Conservation (phyloP, 2,113 vertebrate species). For the Oncorhynchus kisutch region DNA sequence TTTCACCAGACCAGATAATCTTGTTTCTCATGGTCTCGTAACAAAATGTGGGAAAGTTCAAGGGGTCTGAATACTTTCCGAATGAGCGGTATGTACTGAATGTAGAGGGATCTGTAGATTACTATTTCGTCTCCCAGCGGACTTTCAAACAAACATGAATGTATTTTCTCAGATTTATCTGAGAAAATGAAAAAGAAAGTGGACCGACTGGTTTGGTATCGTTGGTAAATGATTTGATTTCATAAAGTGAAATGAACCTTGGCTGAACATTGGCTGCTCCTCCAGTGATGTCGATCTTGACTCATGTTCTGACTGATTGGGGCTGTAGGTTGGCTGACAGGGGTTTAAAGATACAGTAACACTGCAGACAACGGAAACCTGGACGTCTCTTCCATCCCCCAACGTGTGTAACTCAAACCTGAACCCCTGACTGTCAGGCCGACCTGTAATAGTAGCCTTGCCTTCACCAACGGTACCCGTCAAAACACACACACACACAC, state of each 20-base stretch:
- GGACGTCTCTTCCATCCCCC: neutral
- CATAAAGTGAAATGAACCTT: neutral
- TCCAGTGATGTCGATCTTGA: slow-evolving; percentile 31
- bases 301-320: neutral
- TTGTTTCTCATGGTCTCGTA: no score
- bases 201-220: slow-evolving; percentile 16
- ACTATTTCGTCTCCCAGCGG: slow-evolving; percentile 59
- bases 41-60: no score
- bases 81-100: neutral
- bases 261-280: slow-evolving; percentile 20
- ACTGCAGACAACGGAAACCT: slow-evolving; percentile 20
- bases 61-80: no score
- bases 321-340: slow-evolving; percentile 20
- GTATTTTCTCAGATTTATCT: slow-evolving; percentile 25
- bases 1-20: no score
- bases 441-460: slow-evolving; percentile 67
- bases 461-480: slow-evolving; percentile 52
- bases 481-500: slow-evolving; percentile 20
- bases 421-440: slow-evolving; percentile 49
- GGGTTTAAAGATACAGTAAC: slow-evolving; percentile 4
- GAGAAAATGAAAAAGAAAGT: slow-evolving; percentile 13
- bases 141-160: slow-evolving; percentile 62
- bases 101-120: slow-evolving; percentile 40
- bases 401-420: slow-evolving; percentile 60
- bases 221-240: slow-evolving; percentile 10